Evolutionary conservation across 2,113 vertebrate genomes (phyloP), one percentile per base, ranked within the genome.

Genomic region (Dasyprocta punctata): DNA sequence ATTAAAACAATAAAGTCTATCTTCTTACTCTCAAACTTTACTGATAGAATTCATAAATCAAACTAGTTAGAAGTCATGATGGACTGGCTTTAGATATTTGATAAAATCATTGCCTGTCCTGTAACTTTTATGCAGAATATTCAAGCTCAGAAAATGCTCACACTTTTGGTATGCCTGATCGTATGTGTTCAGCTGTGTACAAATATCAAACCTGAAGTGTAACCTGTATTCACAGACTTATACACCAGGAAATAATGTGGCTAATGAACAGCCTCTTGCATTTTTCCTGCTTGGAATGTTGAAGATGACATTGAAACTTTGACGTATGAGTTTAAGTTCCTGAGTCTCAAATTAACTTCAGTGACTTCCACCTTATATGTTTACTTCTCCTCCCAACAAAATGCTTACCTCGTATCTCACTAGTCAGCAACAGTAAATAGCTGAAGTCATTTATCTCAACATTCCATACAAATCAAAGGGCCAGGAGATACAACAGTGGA

Each of bases 41-140:
- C 44, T 65, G 71, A 83, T 26, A 61, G 41, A 91, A 77, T 81
- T 9, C 12, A 38, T 88, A 54, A 83, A n/a, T 94, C 36, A 63
- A 87, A 77, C 69, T 63, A 44, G 85, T 81, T 5, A 19, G 19
- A 95, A 56, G 17, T 56, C 54, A 93, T 41, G 52, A 60, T 3
- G 41, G 58, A 26, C 16, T 89, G 60, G 17, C 24, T 77, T 71
- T 49, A 92, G 83, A 65, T 47, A 4, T 86, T 94, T 95, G 71
- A 54, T 71, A 17, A 91, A 8, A 69, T 5, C 12, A 49, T 96
- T 86, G 75, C 38, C 41, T 73, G 63, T 3, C 49, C 13, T 81
- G 12, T 44, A 54, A 73, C 63, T 71, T 92, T 89, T 75, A 87
- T 81, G 77, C 13, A 94, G 92, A 95, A 78, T 91, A 82, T 86